Percentiles rank a stretch among this genome's conserved stretches.
phyloP scores from a whole-genome alignment of 2,797 vertebrate genomes.

The Enteromius unitaeniatus region DNA sequence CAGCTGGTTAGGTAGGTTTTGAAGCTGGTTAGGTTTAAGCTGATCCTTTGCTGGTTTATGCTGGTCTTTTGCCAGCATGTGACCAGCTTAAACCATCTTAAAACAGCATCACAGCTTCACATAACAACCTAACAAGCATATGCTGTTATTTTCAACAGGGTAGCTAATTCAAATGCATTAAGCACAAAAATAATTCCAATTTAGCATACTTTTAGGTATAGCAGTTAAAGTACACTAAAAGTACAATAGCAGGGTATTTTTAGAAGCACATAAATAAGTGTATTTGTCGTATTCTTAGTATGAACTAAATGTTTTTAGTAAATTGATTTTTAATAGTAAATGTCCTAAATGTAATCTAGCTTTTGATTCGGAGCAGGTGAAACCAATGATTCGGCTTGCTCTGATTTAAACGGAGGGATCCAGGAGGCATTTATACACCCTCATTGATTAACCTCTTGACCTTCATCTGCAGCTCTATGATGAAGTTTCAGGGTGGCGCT shows the following conservation, averaged over 20 bases:
- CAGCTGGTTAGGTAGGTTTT: too few species aligned
- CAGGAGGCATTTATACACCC: neutral
- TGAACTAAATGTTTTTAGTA: neutral
- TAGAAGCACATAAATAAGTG: neutral
- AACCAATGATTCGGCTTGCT: neutral
- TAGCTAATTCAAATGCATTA: too few species aligned
- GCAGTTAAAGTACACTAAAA: neutral
- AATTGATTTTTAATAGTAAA: neutral
- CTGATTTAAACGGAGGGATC: neutral
- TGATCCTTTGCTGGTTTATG: too few species aligned
- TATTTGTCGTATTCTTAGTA: neutral
- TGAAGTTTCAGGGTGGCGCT: slow-evolving; percentile 3
- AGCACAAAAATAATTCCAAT: neutral
- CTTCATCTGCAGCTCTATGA: neutral
- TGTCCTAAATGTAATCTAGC: neutral
- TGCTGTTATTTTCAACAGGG: too few species aligned
- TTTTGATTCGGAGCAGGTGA: neutral
- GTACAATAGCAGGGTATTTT: neutral
- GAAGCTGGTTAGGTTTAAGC: too few species aligned
- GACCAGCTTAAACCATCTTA: too few species aligned
- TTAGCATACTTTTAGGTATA: too few species aligned
- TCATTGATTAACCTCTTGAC: neutral
- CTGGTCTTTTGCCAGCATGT: too few species aligned
- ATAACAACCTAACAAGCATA: too few species aligned
- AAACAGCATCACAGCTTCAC: too few species aligned